Base-by-base conservation (phyloP, 1,140 invertebrate genomes). In the Spodoptera frugiperda region DNA sequence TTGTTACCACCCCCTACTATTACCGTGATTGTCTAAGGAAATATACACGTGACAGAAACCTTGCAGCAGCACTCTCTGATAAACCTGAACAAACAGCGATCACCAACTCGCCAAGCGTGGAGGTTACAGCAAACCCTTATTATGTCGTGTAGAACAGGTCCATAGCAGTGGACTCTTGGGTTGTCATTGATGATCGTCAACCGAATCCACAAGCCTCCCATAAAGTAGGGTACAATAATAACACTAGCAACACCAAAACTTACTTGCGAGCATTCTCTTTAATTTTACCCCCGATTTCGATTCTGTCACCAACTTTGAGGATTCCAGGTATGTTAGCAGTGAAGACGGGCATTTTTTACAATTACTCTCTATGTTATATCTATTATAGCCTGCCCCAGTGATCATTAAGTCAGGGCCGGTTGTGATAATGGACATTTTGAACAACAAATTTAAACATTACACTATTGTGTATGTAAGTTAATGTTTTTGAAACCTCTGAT, bases 281-380 rank as follows among this genome's bases (percentile, higher is more conserved):
- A 55, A 93, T 94, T 89, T 88, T 91, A 17, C 92, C 92, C 6
- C 91, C 91, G 59, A 94, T 93, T 88, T 94, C 92, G 53, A 94
- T 92, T 83, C 86, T 86, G 74, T 94, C 91, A 10, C 91, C 91
- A 77, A 94, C 86, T 82, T 91, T 92, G n/a, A 94, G 89, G 0
- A 86, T 33, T n/a, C 79, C 80, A 4, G 91, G 90, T 68, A 94
- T 90, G 59, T 93, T 93, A 12, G 92, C 90, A 14, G 91, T 91
- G 75, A 93, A 93, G 2, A 93, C 91, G 14, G 92, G 91, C 92
- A 93, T 93, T 85, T 86, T 89, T 39, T 2, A 14, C 19, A 54
- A 57, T 15, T 70, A 74, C 21, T 70, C 77, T 76, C 68, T 44
- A 67, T 67, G 73, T 44, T 65, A 76, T 17, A 54, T 76, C 59